A percentile compares a stretch with the other conserved stretches of the same genome.
Conservation (phyloP, 2,797 vertebrate genomes). For the Bradypodion pumilum region DNA sequence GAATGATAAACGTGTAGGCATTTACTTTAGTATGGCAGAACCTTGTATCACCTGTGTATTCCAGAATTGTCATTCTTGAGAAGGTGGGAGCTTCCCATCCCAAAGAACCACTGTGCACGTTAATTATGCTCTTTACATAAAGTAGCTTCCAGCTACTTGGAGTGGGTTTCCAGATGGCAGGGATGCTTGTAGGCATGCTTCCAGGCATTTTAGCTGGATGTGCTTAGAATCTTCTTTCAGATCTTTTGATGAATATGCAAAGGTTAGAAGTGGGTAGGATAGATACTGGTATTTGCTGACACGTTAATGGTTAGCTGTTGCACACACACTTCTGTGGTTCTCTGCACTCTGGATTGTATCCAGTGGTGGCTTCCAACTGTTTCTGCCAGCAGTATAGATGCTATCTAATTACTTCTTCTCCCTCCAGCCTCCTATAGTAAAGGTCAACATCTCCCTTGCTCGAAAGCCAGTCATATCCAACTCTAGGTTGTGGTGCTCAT, state of each 20-base stretch:
- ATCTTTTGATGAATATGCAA: not conserved
- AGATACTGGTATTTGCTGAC: not conserved
- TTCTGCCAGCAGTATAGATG: not conserved
- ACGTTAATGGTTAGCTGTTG: not conserved
- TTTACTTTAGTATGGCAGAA: not conserved
- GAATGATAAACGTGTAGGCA: not conserved
- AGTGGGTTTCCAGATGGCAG: too few relatives aligned
- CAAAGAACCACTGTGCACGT: not conserved
- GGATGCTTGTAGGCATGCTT: not conserved
- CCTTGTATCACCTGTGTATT: too few relatives aligned
- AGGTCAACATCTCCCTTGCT: too few relatives aligned
- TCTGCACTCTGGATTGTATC: not conserved
- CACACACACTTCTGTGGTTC: not conserved
- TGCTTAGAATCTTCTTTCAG: not conserved
- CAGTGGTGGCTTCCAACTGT: not conserved
- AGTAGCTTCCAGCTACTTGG: too few relatives aligned
- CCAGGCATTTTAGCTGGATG: not conserved
- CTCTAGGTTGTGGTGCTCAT: too few relatives aligned
- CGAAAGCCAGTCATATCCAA: too few relatives aligned
- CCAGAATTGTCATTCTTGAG: not conserved
- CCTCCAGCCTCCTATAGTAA: too few relatives aligned
- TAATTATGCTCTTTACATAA: not conserved
- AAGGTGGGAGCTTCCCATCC: not conserved
- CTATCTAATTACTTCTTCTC: too few relatives aligned
- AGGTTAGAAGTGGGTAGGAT: not conserved